Evolutionary conservation across 2,888 invertebrate species (phyloP), one percentile per base, ranked within the genome.

Genomic region (Monochamus alternatus): DNA sequence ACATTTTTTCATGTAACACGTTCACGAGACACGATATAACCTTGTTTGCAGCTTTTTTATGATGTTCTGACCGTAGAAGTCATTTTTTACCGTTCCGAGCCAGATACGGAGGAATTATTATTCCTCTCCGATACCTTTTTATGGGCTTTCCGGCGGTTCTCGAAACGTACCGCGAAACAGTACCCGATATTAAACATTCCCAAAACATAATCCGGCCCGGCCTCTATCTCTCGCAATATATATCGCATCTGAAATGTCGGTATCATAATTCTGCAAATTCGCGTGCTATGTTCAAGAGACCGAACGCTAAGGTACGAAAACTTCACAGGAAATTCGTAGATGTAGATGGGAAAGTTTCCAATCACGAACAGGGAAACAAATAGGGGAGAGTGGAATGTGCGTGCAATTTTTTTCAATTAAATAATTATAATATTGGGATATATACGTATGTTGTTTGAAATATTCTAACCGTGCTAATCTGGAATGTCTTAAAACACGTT

Each of bases 301-400:
- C 66, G 43, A 58, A 43, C 43, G 38, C 10, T 30, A 31, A 59
- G 60, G 69, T 60, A 69, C 31, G 69, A 60, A 69, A 69, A 69
- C 69, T 69, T 69, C 69, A 30, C 44, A 14, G 60, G 30, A 32
- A 69, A 60, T 60, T 69, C 69, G 69, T 69, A 69, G 60, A 69
- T 69, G 69, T 69, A 69, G 69, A 69, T 69, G 59, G 69, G 60
- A 69, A 69, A 69, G 69, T 69, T 38, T 38, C 38, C 5, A 4
- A 38, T 1, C 38, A 5, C 7, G 38, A 38, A 38, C 38, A 4
- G 38, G 22, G 1, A 22, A 22, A 22, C 22, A 22, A 22, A 22
- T 38, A 38, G 38, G 38, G 38, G 2, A 38, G 38, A 38, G 38
- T 38, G 38, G 38, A 7, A 7, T 38, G 38, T 5, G 5, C 38